These are phyloP conservation scores for Cricetomys ansorgei DNA, from an alignment of 2,113 vertebrate species.

Conservation along the genomic window DNA sequence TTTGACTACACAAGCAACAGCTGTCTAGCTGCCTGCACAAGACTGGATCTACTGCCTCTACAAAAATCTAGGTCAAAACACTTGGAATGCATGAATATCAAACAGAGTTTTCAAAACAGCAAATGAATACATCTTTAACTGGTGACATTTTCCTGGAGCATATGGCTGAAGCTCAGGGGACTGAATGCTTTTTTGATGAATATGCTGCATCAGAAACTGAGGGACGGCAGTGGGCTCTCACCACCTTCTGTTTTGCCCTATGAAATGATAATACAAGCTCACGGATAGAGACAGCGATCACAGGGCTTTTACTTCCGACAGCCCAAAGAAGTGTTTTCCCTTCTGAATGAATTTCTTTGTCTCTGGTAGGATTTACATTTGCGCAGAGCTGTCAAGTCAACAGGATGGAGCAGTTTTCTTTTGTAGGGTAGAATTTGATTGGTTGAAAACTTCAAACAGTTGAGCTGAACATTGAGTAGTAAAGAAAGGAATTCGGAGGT, in stretches of 20 bases:
- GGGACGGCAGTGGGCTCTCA: constrained; percentile 92
- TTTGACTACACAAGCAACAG: constrained; percentile 93
- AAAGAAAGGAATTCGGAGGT: not conserved
- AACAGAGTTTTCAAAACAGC: constrained; percentile 95
- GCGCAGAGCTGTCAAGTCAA: constrained; percentile 78
- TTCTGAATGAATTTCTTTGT: constrained; percentile 76
- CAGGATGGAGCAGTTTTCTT: constrained; percentile 75
- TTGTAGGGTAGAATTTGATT: constrained; percentile 25
- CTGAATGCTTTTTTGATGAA: constrained; percentile 96
- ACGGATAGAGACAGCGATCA: constrained; percentile 85
- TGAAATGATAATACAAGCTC: constrained; percentile 96
- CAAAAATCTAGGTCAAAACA: constrained; percentile 92
- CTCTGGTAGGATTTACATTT: constrained; percentile 79
- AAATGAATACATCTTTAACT: constrained; percentile 98
- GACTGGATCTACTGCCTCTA: constrained; percentile 91
- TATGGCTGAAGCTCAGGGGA: constrained; percentile 98
- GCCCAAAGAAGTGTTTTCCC: constrained; percentile 77
- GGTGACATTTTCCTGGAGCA: constrained; percentile 98
- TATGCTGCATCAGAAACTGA: constrained; percentile 94
- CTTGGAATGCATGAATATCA: constrained; percentile 97
- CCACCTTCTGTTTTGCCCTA: constrained; percentile 95
- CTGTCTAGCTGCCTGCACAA: constrained; percentile 91
- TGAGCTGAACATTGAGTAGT: constrained; percentile 49
- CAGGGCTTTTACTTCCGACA: constrained; percentile 84
- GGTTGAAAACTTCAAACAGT: constrained; percentile 72